Evolutionary conservation across 1,140 invertebrate species (phyloP).

Genomic region (Drosophila kikkawai): DNA sequence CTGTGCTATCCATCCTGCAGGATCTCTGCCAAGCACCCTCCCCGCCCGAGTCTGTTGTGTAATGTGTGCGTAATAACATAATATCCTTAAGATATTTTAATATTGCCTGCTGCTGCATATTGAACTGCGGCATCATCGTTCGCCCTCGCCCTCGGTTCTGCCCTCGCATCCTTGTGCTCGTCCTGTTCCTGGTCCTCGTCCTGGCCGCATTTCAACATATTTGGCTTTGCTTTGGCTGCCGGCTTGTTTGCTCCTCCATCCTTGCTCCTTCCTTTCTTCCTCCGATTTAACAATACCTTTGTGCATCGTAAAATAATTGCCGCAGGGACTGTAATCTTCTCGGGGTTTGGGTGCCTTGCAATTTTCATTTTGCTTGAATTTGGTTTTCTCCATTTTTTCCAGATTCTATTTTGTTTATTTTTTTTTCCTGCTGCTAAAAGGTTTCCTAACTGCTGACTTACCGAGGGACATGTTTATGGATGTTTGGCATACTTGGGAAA

Average conservation of each 20-base stretch:
- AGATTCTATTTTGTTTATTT: conserved; percentile 4
- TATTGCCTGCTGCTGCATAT: conserved; percentile 82
- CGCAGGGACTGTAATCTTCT: conserved; percentile 79
- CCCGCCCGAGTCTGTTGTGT: conserved; percentile 49
- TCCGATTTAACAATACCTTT: conserved; percentile 81
- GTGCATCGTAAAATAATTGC: conserved; percentile 85
- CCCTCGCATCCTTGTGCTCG: conserved; percentile 15
- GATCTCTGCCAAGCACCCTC: not conserved
- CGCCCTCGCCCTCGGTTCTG: conserved; percentile 17
- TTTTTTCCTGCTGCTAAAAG: conserved; percentile 19
- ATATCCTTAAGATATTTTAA: conserved; percentile 85
- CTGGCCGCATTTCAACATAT: conserved; percentile 83
- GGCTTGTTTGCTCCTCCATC: conserved; percentile 62
- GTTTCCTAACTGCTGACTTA: conserved; percentile 33
- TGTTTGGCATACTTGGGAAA: conserved; percentile 38
- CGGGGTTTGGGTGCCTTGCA: conserved; percentile 72
- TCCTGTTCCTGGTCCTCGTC: conserved; percentile 44
- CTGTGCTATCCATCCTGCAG: conserved; percentile 13
- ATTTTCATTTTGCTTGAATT: conserved; percentile 57
- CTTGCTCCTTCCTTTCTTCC: conserved; percentile 26
- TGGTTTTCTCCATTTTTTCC: conserved; percentile 30
- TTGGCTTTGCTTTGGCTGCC: conserved; percentile 79
- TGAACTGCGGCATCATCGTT: conserved; percentile 70
- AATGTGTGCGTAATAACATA: conserved; percentile 84
- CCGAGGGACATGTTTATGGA: conserved; percentile 44